Conservation (phyloP, 2,113 vertebrate genomes). For the Percina caprodes region DNA sequence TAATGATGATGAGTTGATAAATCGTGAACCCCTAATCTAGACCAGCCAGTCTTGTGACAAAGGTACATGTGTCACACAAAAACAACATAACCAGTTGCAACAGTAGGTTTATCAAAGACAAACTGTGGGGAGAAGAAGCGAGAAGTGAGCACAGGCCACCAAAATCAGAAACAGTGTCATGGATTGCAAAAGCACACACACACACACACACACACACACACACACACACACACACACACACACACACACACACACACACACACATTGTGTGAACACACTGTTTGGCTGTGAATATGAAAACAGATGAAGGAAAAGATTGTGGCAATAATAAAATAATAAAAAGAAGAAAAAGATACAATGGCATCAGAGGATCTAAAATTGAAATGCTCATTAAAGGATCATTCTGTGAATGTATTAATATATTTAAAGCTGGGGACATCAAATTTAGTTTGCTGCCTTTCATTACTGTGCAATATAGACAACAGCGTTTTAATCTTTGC, state of each 20-base stretch:
- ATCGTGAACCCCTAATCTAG: neutral
- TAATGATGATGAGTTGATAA: too few relatives aligned
- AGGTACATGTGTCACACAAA: neutral
- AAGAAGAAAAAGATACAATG: neutral
- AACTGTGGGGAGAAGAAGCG: neutral
- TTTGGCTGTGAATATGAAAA: neutral
- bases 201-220: neutral
- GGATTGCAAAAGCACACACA: neutral
- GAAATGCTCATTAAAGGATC: conserved; percentile 4
- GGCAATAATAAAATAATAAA: neutral
- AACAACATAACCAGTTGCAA: neutral
- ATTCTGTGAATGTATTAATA: neutral
- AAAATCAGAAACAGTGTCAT: neutral
- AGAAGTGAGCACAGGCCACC: neutral
- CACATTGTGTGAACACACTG: neutral
- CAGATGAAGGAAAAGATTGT: neutral
- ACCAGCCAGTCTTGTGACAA: neutral
- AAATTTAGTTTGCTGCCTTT: neutral
- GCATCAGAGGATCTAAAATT: neutral
- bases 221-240: neutral
- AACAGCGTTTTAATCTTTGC: neutral
- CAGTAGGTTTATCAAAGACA: neutral
- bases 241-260: neutral
- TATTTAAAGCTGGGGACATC: neutral
- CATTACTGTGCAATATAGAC: neutral